Base-by-base conservation (phyloP, 2,888 invertebrate species). In the Nomada lathburiana region DNA sequence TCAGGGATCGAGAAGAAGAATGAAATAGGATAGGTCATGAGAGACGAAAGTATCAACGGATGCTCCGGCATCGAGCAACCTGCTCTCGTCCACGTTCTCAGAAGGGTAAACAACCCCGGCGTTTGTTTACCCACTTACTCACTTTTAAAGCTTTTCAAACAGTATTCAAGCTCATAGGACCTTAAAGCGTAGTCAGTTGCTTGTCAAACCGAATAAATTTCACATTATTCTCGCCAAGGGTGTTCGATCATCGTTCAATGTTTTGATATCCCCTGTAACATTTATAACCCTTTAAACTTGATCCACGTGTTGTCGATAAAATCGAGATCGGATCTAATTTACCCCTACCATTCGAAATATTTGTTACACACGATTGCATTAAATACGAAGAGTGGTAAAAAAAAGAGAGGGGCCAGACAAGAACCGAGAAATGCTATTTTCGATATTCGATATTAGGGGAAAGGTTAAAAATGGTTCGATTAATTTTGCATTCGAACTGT, bases 131-230 rank as follows among this genome's bases (percentile, higher is more conserved):
- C 74, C 73, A 82, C 84, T 84, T 86, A 82, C 82, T 88, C 86
- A 87, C 87, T 88, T 89, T 89, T 89, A 88, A 89, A 89, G 89
- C 89, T 86, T 85, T 87, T 83, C 87, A 84, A 87, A 84, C 88
- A 59, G 52, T 73, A 83, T 89, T 89, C 88, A 89, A 88, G 87
- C 85, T 87, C 88, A 89, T 84, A 86, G 87, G 71, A 88, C 84
- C 89, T 89, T 89, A 86, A 88, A 88, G 86, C 63, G 50, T 60
- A 65, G 64, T 69, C 59, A 67, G 47, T 53, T 71, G 53, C 62
- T 13, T 42, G 26, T 50, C 26, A 50, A 53, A 47, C 52, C 20
- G n/a, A 36, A 68, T 68, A 78, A 68, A 53, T 55, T 53, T 69
- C 68, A 13, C 63, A 42, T 64, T 63, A 63, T 55, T 50, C 26